These are phyloP conservation scores for Chinchilla lanigera DNA, from an alignment of 2,113 vertebrate genomes.

Conservation along the genomic window DNA sequence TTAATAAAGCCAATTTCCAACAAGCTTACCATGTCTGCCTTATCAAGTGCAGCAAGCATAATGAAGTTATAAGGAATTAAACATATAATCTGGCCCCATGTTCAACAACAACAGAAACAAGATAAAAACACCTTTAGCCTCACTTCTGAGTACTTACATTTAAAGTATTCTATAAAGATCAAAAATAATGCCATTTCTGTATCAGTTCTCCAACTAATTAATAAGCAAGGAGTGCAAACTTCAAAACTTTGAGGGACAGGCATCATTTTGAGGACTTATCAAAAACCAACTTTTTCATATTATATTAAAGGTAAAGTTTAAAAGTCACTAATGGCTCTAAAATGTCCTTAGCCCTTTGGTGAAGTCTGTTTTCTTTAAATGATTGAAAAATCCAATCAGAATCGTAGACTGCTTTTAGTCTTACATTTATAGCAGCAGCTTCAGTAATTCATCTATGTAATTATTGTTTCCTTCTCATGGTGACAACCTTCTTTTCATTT, in stretches of 20 bases:
- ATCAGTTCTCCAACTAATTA: not conserved
- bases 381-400: not conserved
- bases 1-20: not conserved
- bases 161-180: not conserved
- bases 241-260: not conserved
- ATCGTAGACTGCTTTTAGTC: not conserved
- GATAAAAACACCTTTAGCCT: too few relatives aligned
- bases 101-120: not conserved
- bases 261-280: not conserved
- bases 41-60: not conserved
- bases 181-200: not conserved
- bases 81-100: not conserved
- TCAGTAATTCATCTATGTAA: not conserved
- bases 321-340: not conserved
- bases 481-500: not conserved
- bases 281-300: not conserved
- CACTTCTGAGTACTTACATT: not conserved
- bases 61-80: not conserved
- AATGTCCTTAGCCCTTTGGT: not conserved
- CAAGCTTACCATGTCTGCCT: not conserved
- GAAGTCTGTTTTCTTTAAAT: not conserved
- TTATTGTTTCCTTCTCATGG: not conserved
- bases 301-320: not conserved
- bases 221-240: not conserved
- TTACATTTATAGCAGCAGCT: not conserved